Percentiles rank a stretch among this genome's conserved stretches.
These are phyloP conservation scores for Cylloceria caligata DNA, from an alignment of 2,888 invertebrate species.

Conservation along the genomic window DNA sequence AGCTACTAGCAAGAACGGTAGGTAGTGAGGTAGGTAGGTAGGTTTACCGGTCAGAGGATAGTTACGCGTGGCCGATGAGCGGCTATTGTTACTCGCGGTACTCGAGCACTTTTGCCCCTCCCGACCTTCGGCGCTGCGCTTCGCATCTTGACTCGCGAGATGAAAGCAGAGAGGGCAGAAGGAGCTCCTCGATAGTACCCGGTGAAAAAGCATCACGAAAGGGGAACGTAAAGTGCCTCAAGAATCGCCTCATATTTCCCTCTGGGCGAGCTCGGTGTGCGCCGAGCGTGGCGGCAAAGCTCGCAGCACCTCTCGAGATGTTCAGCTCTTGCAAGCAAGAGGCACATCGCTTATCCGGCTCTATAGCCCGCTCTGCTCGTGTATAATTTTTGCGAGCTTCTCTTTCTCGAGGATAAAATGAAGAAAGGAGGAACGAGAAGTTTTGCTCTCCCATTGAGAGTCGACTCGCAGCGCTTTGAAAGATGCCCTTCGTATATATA, in stretches of 20 bases:
- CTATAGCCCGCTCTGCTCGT: constrained; percentile 6
- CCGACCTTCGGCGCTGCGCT: constrained; percentile 37
- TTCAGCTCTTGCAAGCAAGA: constrained; percentile 9
- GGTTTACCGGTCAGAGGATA: constrained; percentile 46
- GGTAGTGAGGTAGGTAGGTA: constrained; percentile 35
- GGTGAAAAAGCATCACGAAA: constrained; percentile 19
- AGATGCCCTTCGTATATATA: constrained; percentile 63
- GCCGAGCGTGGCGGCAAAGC: constrained; percentile 26
- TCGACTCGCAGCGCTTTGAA: not conserved
- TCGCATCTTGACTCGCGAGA: constrained; percentile 3
- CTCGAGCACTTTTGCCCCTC: constrained; percentile 27
- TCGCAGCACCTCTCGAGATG: constrained; percentile 3
- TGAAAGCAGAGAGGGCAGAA: constrained; percentile 25
- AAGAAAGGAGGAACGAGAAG: constrained; percentile 19
- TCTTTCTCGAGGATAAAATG: constrained; percentile 33
- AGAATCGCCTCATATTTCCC: constrained; percentile 43
- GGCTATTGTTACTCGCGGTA: not conserved
- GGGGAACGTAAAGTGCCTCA: constrained; percentile 31
- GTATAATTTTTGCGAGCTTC: constrained; percentile 51
- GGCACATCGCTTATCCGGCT: constrained; percentile 29
- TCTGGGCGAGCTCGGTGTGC: constrained; percentile 31
- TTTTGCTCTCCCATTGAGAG: constrained; percentile 17
- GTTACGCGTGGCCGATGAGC: constrained; percentile 43
- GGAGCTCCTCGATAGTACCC: not conserved
- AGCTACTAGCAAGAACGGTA: constrained; percentile 32